Base-by-base conservation (phyloP, 2,888 invertebrate genomes). In the Morpho deidamia region DNA sequence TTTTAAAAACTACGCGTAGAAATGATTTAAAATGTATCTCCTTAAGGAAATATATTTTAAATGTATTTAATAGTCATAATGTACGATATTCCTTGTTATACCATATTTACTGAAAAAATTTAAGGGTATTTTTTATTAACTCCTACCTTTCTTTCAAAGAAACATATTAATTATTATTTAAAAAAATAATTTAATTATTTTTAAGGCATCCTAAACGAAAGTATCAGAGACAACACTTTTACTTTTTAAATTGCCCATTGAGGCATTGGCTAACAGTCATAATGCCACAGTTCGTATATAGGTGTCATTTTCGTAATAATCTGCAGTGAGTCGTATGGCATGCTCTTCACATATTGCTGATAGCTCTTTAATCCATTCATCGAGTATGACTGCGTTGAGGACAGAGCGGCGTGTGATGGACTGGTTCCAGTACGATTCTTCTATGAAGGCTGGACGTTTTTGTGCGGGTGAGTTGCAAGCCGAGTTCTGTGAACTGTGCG, bases 261-360 rank as follows among this genome's bases (percentile, higher is more conserved):
- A 62, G 73, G 78, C 78, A 32, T 63, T 68, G 48, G 78, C 82
- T 61, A 61, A 71, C 76, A 83, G 87, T 89, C 88, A 89, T 89
- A 89, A 89, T 3, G 81, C 76, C 53, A 89, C 84, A 0, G 78
- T 74, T 23, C 81, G 70, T 8, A 85, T 64, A 45, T 83, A 87
- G 0, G 75, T 74, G 32, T 84, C 82, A 14, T 88, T 85, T 59
- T 84, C 84, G 56, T 78, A 81, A 49, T 68, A 67, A 7, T 76
- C 70, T 0, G 81, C 72, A 0, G 87, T 73, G 1, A 87, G 63
- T 42, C 86, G 71, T 1, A 95, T 90, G 7, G 96, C 94, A 78
- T 99, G 99, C 80, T 99, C 99, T 78, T 98, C 96, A 60, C 97
- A 95, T 53, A 99, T 91, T 10, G 99, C 97, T 0, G 99, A 96